Evolutionary conservation across 2,113 vertebrate species (phyloP).

Genomic region (Pavo muticus): DNA sequence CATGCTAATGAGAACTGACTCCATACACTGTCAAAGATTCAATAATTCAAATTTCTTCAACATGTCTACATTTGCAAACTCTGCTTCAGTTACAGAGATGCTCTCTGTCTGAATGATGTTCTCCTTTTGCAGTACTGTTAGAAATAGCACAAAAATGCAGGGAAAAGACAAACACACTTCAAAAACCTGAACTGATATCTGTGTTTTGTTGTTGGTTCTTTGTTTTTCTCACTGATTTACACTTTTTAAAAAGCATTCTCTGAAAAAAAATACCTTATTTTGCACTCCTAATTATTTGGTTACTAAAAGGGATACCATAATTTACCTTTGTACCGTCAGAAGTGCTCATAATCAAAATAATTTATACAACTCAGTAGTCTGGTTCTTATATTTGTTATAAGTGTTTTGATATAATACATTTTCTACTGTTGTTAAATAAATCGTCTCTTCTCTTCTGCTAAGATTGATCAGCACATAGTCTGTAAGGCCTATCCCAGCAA

Average conservation of each 20-base stretch:
- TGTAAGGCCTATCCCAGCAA: not conserved
- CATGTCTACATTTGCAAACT: not conserved
- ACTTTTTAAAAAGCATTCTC: no score
- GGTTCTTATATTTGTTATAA: not conserved
- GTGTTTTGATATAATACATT: not conserved
- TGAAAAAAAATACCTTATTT: not conserved
- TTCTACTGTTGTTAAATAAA: constrained; percentile 13
- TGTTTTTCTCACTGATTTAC: not conserved
- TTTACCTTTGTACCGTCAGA: not conserved
- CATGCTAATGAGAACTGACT: constrained; percentile 28
- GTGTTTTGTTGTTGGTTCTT: not conserved
- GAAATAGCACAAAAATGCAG: constrained; percentile 5
- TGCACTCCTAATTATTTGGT: not conserved
- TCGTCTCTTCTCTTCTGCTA: not conserved
- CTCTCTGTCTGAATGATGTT: not conserved
- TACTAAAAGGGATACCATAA: not conserved
- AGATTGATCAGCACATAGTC: not conserved
- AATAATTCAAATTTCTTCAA: not conserved
- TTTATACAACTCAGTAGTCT: not conserved
- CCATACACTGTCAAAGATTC: not conserved
- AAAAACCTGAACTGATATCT: not conserved
- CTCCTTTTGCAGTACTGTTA: not conserved
- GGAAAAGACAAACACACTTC: not conserved
- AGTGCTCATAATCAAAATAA: not conserved
- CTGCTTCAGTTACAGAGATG: not conserved